Evolutionary conservation across 2,113 vertebrate species (phyloP), one percentile per base, ranked within the genome.

Genomic region (Trichechus manatus): DNA sequence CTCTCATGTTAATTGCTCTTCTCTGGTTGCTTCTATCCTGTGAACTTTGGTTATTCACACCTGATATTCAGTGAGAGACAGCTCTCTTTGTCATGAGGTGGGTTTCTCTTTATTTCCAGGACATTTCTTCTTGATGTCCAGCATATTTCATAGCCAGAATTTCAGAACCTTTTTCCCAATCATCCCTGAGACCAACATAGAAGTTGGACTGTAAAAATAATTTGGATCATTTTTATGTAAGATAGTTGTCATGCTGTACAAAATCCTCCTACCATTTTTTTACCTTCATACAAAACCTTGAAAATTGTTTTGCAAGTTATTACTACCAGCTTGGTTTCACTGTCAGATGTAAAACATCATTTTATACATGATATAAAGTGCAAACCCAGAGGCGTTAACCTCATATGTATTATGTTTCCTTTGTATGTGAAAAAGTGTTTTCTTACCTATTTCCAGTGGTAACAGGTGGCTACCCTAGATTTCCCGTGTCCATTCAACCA

Each of bases 31-130:
- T 95, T 86, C 36, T 7, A 0, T 7, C 25, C 10, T 8, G 17
- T 70, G 33, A 13, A 23, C 0, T 1, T 36, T 7, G 2, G 17
- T 3, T 20, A 22, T 27, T 14, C 4, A 19, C 0, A 2, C 19
- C 27, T 0, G 3, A 0, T n/a, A 56, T 31, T 87, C 39, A 50
- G 11, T 10, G 11, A 75, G 19, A 59, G 59, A 77, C 17, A 0
- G 0, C 17, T 42, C 36, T 15, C 20, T 56, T 87, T 70, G 66
- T 14, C 22, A 25, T 70, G 44, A 74, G 33, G 14, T 77, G 50
- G 9, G 3, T 33, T 80, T 75, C 23, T 80, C 42, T 50, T 93
- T 42, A 42, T 66, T 74, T 74, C 27, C 14, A 63, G 61, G 22
- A 36, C 11, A 27, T 36, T 59, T 23, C 39, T 77, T 75, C 9